phyloP scores from a whole-genome alignment of 2,888 invertebrate genomes.

The Prosapia bicincta region DNA sequence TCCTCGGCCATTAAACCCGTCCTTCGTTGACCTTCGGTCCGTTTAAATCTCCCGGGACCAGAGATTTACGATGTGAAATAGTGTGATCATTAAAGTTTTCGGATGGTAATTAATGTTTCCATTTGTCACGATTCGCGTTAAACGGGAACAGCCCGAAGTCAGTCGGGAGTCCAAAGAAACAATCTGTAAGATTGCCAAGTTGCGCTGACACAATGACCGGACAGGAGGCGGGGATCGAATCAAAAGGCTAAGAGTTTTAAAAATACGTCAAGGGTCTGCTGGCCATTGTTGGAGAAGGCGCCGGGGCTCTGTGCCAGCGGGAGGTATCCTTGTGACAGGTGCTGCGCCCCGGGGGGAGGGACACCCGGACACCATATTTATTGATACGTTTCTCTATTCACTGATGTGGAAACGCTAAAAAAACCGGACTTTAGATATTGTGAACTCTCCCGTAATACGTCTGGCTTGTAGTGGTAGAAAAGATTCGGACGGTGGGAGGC shows the following conservation, averaged over 20 bases:
- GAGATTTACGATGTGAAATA: too few relatives aligned
- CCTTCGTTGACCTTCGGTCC: too few relatives aligned
- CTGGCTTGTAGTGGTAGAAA: too few relatives aligned
- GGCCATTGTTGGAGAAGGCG: background rate
- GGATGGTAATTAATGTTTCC: background rate
- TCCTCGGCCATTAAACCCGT: too few relatives aligned
- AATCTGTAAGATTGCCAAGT: background rate
- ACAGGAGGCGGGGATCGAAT: background rate
- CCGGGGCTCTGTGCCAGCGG: background rate
- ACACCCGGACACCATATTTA: background rate
- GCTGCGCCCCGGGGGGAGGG: background rate
- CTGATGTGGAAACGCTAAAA: background rate
- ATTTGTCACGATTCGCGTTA: background rate
- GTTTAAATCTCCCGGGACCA: too few relatives aligned
- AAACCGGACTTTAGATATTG: too few relatives aligned
- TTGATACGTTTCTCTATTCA: background rate
- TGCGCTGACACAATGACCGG: background rate
- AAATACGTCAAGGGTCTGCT: background rate
- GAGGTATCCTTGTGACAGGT: background rate
- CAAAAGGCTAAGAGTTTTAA: background rate
- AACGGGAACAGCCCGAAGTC: background rate
- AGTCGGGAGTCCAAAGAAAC: too few relatives aligned
- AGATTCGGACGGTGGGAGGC: too few relatives aligned
- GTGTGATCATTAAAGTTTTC: too few relatives aligned
- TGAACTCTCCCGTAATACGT: too few relatives aligned